Percentiles rank a stretch among this genome's conserved stretches.
Evolutionary conservation across 30 jellyfish, hydroid and myxozoan genomes (phyloP).

Genomic region (Aurelia sp.): DNA sequence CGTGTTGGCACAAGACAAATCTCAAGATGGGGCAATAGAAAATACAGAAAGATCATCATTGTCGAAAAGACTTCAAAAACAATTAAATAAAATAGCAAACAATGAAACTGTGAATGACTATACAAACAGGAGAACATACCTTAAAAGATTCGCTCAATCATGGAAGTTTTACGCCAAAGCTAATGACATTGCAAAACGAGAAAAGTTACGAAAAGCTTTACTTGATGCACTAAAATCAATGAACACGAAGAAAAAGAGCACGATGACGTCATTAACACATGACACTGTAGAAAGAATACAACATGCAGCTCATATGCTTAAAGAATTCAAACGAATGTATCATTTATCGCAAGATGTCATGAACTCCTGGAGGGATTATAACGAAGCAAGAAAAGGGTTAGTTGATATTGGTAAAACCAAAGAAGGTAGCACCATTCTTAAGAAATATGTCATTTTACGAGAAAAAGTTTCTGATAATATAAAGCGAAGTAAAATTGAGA

Average conservation of each 20-base stretch:
- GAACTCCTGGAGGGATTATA: conserved; percentile 75
- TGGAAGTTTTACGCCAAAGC: conserved; percentile 96
- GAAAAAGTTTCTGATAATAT: conserved; percentile 21
- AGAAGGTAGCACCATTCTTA: conserved; percentile 59
- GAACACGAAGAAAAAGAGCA: conserved; percentile 59
- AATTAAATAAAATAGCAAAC: neutral
- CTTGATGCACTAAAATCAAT: conserved; percentile 91
- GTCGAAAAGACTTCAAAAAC: neutral
- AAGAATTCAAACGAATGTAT: conserved; percentile 89
- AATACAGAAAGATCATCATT: neutral
- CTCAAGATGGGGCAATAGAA: neutral
- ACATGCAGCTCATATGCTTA: conserved; percentile 91
- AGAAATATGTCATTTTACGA: conserved; percentile 72
- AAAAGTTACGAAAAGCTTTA: conserved; percentile 87
- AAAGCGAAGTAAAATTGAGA: conserved; percentile 51
- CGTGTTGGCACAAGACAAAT: conserved; percentile 5
- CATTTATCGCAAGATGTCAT: conserved; percentile 79
- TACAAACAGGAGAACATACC: conserved; percentile 54
- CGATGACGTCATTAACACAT: conserved; percentile 60
- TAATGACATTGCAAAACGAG: conserved; percentile 93
- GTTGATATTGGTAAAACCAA: conserved; percentile 52
- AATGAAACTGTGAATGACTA: neutral
- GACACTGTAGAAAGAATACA: conserved; percentile 71
- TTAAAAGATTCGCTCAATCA: conserved; percentile 81
- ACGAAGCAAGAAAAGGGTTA: conserved; percentile 67